These are phyloP conservation scores for Acipenser transmontanus DNA, from an alignment of 2,797 vertebrate genomes.

Conservation along the genomic window DNA sequence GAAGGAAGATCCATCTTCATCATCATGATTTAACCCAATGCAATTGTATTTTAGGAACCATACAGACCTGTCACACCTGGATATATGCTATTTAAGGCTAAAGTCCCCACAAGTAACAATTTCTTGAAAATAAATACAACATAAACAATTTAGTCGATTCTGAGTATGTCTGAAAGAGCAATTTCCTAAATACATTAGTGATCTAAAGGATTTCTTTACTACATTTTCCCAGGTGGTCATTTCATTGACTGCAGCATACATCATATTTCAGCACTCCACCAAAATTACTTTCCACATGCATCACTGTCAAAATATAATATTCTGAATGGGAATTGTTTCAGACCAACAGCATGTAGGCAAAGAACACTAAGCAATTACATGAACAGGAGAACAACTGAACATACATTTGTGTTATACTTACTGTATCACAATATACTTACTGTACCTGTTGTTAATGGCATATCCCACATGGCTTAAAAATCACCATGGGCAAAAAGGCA, in stretches of 20 bases:
- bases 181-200: conserved; percentile 36
- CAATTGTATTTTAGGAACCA: neutral
- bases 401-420: neutral
- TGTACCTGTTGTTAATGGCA: neutral
- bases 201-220: conserved; percentile 31
- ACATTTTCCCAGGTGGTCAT: conserved; percentile 14
- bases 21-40: neutral
- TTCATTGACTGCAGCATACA: conserved; percentile 26
- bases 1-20: neutral
- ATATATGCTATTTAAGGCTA: neutral
- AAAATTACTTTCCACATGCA: conserved; percentile 43
- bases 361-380: conserved; percentile 27
- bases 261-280: conserved; percentile 33
- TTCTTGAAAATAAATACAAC: conserved; percentile 11
- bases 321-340: conserved; percentile 29
- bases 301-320: conserved; percentile 54
- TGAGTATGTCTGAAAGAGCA: conserved; percentile 20
- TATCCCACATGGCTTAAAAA: no score
- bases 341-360: conserved; percentile 28
- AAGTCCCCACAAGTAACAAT: neutral
- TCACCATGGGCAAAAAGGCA: no score
- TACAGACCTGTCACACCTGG: neutral
- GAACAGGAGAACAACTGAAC: neutral
- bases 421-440: neutral
- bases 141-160: conserved; percentile 3